These are phyloP conservation scores for Thera britannica DNA, from an alignment of 2,888 invertebrate species.

Conservation along the genomic window DNA sequence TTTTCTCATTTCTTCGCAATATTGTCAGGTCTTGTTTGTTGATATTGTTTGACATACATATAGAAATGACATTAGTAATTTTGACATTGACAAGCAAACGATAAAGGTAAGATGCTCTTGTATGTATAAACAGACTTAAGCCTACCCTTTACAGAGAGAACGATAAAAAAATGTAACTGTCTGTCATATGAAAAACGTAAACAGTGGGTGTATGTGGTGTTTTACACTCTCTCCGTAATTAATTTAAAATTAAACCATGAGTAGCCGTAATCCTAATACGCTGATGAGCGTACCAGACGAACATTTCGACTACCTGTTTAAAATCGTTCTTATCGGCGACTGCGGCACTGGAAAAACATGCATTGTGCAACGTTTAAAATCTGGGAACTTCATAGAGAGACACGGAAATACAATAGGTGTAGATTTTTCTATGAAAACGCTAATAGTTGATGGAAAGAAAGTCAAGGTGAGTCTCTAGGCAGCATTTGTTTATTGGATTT, in stretches of 20 bases:
- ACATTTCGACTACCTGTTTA: slow-evolving; percentile 96
- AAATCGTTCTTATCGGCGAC: slow-evolving; percentile 97
- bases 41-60: no score
- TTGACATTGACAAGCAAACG: no score
- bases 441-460: slow-evolving; percentile 96
- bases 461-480: slow-evolving; percentile 90
- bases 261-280: slow-evolving; percentile 90
- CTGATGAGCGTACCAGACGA: slow-evolving; percentile 91
- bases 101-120: no score
- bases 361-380: slow-evolving; percentile 97
- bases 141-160: no score
- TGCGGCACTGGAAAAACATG: slow-evolving; percentile 97
- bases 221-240: slow-evolving; percentile 39
- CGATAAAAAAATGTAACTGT: background rate
- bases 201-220: slow-evolving; percentile 45
- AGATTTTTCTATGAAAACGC: slow-evolving; percentile 99
- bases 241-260: slow-evolving; percentile 82
- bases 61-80: no score
- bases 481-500: slow-evolving; percentile 42
- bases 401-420: slow-evolving; percentile 99
- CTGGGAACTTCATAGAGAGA: slow-evolving; percentile 97
- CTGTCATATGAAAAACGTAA: slow-evolving; percentile 62
- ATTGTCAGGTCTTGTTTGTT: no score
- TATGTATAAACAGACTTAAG: no score
- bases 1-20: no score